Evolutionary conservation across 2,888 invertebrate genomes (phyloP), one percentile per base, ranked within the genome.

Genomic region (Papilio protenor): DNA sequence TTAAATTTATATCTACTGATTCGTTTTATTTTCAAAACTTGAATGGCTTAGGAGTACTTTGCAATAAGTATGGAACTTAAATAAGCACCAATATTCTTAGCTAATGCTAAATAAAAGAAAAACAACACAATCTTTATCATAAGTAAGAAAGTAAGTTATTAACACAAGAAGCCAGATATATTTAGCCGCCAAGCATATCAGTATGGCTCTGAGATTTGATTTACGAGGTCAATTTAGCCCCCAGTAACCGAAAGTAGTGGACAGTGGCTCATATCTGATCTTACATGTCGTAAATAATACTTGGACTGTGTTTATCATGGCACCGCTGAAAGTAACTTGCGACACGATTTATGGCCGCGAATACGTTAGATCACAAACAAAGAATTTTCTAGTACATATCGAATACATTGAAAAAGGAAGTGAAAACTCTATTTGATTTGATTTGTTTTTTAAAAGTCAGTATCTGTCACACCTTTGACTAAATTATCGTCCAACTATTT

Each of bases 261-360:
- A 94, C 94, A 94, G 87, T 86, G 83, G 76, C 33, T 77, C 81
- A 84, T 93, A 94, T 94, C 94, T 89, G 93, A 94, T 94, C 94
- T 89, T 90, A 91, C 86, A 88, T 84, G 88, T 88, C 89, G 89
- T 94, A 94, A 94, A 94, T 94, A 92, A 93, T 89, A 86, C 89
- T 88, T 83, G 90, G 88, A 87, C 91, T 87, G 89, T 92, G 91
- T 93, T 93, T 94, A 94, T 94, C 94, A 92, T 85, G 84, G 86
- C 85, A 84, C 88, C 85, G 87, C 87, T 84, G 90, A 90, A 90
- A 88, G 86, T 87, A 88, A 88, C 90, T 90, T 91, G 89, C 90
- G 86, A 85, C 81, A 86, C 85, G 87, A 92, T 93, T 92, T 93
- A 93, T 91, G 86, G 83, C 79, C 80, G 79, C 83, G 85, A 87